Conservation (phyloP, 2,797 vertebrate species). For the Anguilla anguilla region DNA sequence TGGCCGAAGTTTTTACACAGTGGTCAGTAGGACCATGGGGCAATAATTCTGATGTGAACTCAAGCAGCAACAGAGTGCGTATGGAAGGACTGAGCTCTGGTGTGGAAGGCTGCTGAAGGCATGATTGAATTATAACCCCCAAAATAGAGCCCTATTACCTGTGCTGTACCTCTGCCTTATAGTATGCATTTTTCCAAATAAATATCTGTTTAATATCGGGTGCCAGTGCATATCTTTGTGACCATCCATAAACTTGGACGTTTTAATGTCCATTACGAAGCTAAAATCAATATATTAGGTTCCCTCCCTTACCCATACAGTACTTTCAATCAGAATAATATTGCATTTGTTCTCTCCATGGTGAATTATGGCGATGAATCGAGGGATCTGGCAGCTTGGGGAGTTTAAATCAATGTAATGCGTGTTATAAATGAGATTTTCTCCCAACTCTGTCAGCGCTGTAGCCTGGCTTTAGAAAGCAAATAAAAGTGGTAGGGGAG, state of each 20-base stretch:
- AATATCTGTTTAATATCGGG: background rate
- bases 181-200: background rate
- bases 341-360: background rate
- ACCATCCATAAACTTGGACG: background rate
- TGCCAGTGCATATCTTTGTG: background rate
- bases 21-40: background rate
- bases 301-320: background rate
- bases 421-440: slow-evolving; percentile 33
- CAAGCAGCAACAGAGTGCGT: background rate
- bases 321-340: slow-evolving; percentile 1
- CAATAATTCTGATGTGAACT: background rate
- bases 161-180: background rate
- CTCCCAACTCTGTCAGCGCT: background rate
- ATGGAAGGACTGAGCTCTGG: background rate
- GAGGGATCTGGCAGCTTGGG: slow-evolving; percentile 19
- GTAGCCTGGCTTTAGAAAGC: slow-evolving; percentile 1
- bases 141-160: background rate
- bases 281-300: slow-evolving; percentile 19
- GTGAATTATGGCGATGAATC: slow-evolving; percentile 10
- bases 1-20: background rate
- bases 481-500: background rate
- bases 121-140: background rate
- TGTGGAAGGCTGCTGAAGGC: background rate
- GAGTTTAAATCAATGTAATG: slow-evolving; percentile 38
- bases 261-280: background rate